These are phyloP conservation scores for Reticulitermes speratus DNA, from an alignment of 1,140 invertebrate genomes.

Conservation along the genomic window DNA sequence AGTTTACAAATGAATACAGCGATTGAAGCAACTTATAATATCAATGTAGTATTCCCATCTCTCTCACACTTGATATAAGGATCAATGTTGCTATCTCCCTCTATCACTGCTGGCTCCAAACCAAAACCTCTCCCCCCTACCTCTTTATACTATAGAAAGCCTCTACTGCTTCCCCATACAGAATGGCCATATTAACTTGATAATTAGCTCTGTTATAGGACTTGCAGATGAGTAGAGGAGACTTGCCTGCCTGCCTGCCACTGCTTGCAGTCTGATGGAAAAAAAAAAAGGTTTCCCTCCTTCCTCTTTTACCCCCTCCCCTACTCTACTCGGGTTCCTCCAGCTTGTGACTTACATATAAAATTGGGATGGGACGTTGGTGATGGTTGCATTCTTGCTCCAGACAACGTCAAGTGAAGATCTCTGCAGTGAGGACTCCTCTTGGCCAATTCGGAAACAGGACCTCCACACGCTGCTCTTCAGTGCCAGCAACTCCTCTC, in stretches of 20 bases:
- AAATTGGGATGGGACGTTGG: conserved; percentile 41
- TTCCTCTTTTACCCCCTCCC: conserved; percentile 27
- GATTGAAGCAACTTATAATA: conserved; percentile 74
- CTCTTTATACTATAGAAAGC: conserved; percentile 40
- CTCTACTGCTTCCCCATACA: conserved; percentile 49
- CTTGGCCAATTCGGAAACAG: background rate
- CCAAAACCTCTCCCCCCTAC: conserved; percentile 45
- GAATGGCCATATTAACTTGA: conserved; percentile 83
- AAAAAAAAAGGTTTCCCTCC: conserved; percentile 31
- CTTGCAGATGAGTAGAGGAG: conserved; percentile 77
- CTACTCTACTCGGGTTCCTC: conserved; percentile 33
- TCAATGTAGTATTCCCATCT: conserved; percentile 60
- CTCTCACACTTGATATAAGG: conserved; percentile 45
- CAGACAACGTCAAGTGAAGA: conserved; percentile 34
- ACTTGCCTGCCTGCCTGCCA: conserved; percentile 29
- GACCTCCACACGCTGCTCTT: background rate
- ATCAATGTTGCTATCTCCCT: conserved; percentile 28
- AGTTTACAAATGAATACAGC: conserved; percentile 73
- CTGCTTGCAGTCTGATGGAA: conserved; percentile 32
- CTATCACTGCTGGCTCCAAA: conserved; percentile 39
- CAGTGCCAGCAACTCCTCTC: background rate
- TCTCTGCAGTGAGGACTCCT: conserved; percentile 10
- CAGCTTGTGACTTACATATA: conserved; percentile 43
- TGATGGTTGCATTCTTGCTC: conserved; percentile 42
- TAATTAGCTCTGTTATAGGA: conserved; percentile 87